These are phyloP conservation scores for Drosophila parthenogenetica DNA, from an alignment of 2,888 invertebrate species.

Conservation along the genomic window DNA sequence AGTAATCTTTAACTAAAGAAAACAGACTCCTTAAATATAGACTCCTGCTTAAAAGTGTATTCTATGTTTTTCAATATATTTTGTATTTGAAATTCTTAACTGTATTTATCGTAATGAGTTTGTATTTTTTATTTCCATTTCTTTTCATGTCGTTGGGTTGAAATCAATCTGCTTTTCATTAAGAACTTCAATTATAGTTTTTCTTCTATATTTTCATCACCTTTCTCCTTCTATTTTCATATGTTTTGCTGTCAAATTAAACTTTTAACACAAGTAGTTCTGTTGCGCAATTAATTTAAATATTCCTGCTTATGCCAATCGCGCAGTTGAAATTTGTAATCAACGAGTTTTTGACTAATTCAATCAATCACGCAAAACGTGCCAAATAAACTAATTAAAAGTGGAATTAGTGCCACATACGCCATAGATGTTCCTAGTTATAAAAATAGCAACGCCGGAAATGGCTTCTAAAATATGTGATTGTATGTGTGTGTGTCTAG, in stretches of 20 bases:
- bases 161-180: no score
- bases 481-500: slow-evolving; percentile 16
- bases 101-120: no score
- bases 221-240: neutral
- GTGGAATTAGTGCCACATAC: slow-evolving; percentile 62
- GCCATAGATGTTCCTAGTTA: slow-evolving; percentile 13
- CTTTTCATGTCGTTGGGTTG: no score
- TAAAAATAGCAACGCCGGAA: slow-evolving; percentile 45
- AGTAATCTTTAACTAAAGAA: no score
- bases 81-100: no score
- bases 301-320: slow-evolving; percentile 1
- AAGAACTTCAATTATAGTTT: no score
- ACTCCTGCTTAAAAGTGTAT: no score
- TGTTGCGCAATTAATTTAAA: neutral
- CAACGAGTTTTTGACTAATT: slow-evolving; percentile 51
- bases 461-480: slow-evolving; percentile 49
- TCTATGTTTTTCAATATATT: no score
- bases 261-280: neutral
- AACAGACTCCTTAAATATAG: no score
- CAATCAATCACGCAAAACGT: slow-evolving; percentile 68
- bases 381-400: slow-evolving; percentile 75
- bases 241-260: no score
- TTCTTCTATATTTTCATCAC: no score
- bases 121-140: no score
- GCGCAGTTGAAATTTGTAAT: slow-evolving; percentile 3